Evolutionary conservation across 2,888 invertebrate species (phyloP).

Genomic region (Molanna angustata): DNA sequence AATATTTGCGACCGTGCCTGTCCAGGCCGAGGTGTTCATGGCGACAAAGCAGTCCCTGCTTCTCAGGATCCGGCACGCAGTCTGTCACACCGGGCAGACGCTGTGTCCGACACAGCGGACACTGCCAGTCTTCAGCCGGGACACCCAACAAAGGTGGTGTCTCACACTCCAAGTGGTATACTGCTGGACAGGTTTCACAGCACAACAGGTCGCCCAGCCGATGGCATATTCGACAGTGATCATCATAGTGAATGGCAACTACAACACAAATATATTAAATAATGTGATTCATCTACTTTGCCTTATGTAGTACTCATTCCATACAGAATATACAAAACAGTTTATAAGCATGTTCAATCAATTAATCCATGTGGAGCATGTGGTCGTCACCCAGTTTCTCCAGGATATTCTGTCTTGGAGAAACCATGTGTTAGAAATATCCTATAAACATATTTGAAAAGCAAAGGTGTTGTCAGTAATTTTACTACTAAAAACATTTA

Average conservation of each 20-base stretch:
- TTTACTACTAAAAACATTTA: no score
- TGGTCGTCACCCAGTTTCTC: no score
- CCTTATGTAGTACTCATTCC: no score
- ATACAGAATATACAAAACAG: no score
- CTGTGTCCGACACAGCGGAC: slow-evolving; percentile 89
- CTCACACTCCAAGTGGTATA: slow-evolving; percentile 95
- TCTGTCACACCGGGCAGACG: slow-evolving; percentile 91
- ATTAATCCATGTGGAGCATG: no score
- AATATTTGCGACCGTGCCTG: slow-evolving; percentile 94
- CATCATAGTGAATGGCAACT: slow-evolving; percentile 87
- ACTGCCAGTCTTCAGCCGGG: slow-evolving; percentile 97
- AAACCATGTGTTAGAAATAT: no score
- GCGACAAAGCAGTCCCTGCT: slow-evolving; percentile 84
- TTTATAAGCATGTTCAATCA: no score
- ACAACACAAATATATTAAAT: slow-evolving; percentile 22
- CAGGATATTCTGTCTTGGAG: no score
- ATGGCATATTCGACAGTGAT: slow-evolving; percentile 90
- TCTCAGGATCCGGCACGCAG: slow-evolving; percentile 87
- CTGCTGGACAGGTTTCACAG: slow-evolving; percentile 98
- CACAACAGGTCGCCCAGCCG: slow-evolving; percentile 91
- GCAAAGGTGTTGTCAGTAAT: no score
- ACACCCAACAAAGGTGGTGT: slow-evolving; percentile 93
- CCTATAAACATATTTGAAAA: no score
- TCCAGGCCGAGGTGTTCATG: slow-evolving; percentile 95
- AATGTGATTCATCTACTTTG: no score